Evolutionary conservation across 2,888 invertebrate genomes (phyloP).

Genomic region (Lepidocyrtinus sp.): DNA sequence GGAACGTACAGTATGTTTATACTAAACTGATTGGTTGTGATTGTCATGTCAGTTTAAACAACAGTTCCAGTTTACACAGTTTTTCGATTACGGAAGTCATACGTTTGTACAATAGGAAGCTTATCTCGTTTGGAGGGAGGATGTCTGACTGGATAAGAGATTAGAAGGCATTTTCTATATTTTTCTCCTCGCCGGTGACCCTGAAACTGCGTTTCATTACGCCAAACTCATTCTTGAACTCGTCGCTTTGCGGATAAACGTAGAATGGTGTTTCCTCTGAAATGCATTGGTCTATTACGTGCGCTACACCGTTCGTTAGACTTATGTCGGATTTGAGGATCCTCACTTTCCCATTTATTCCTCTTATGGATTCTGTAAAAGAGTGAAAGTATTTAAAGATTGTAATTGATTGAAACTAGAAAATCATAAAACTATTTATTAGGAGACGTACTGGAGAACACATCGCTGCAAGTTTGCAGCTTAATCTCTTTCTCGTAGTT

Average conservation of each 20-base stretch:
- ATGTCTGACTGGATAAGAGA: not conserved
- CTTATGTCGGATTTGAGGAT: constrained; percentile 71
- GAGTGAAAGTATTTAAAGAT: not conserved
- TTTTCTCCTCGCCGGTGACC: constrained; percentile 53
- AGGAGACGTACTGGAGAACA: constrained; percentile 70
- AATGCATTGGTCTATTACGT: constrained; percentile 71
- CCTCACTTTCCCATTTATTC: constrained; percentile 69
- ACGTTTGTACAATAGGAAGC: too few relatives aligned
- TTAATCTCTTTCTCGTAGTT: constrained; percentile 71
- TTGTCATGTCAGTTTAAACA: too few relatives aligned
- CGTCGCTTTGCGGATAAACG: constrained; percentile 62
- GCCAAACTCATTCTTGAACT: constrained; percentile 65
- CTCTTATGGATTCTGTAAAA: constrained; percentile 68
- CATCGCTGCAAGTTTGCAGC: constrained; percentile 70
- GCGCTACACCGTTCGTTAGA: constrained; percentile 72
- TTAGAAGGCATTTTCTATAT: constrained; percentile 46
- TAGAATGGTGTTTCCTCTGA: constrained; percentile 61
- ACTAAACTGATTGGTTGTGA: too few relatives aligned
- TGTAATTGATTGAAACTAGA: not conserved
- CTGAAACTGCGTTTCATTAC: constrained; percentile 53
- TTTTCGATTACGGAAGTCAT: too few relatives aligned
- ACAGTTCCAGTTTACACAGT: too few relatives aligned
- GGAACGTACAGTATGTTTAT: too few relatives aligned
- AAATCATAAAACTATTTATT: constrained; percentile 9
- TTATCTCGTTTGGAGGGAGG: too few relatives aligned